Base-by-base conservation (phyloP, 2,113 vertebrate genomes). In the Colinus virginianus region DNA sequence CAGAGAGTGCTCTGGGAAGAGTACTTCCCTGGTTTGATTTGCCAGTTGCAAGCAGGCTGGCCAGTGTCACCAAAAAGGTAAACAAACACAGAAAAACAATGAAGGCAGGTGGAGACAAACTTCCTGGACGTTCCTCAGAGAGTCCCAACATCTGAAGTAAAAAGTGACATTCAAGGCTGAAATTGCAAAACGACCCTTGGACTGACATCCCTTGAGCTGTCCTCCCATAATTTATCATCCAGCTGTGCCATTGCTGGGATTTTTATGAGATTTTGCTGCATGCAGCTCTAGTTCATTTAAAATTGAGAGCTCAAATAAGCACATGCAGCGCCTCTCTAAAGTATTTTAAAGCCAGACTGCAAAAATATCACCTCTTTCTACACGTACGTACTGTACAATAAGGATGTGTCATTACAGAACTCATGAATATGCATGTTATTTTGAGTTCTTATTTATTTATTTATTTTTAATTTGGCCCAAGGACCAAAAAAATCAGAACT, bases 331-430 rank as follows among this genome's bases (percentile, higher is more conserved):
- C 5, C 56, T 61, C 66, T 78, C n/a, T 28, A 64, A 75, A 86
- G 61, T 6, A 9, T 2, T 0, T 23, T 68, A 78, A 19, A 28
- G 3, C 9, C 62, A 69, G 18, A 80, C 7, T 61, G 48, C 20
- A 53, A 56, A 84, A 72, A 6, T 4, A 20, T 38, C 46, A 25
- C 7, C 14, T 85, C 55, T 19, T 55, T 77, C 30, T 82, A 78
- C 14, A 25, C 0, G 0, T 21, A 32, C 4, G 38, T 3, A 9
- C 13, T 64, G 53, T 56, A 40, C 7, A 64, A 42, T 13, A 75
- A 23, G 66, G 5, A 42, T 7, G 25, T 69, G 78, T 77, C 23
- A 63, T 30, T 7, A 23, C 46, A 79, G 21, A 59, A 3, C 20
- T 76, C 19, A 64, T 38, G 46, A 5, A 32, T 74, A 78, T 49